phyloP scores from a whole-genome alignment of 2,113 vertebrate genomes.

The Gnathonemus longibarbis region DNA sequence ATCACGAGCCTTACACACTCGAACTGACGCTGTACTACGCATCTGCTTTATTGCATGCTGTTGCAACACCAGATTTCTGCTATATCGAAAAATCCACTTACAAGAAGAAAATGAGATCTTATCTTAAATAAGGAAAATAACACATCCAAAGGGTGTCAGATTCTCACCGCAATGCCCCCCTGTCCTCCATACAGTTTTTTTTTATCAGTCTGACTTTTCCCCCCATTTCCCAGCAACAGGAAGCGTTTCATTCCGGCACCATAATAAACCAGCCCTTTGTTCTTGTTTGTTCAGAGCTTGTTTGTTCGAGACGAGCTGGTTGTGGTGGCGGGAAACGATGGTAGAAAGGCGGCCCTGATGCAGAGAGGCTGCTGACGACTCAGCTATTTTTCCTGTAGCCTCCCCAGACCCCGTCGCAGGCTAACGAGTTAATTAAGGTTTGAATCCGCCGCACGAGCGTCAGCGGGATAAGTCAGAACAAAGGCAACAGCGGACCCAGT shows the following conservation, averaged over 20 bases:
- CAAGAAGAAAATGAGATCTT: background rate
- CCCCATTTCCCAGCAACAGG: background rate
- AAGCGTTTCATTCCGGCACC: background rate
- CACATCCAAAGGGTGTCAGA: background rate
- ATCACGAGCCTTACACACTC: background rate
- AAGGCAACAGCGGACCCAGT: background rate
- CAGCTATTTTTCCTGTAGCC: background rate
- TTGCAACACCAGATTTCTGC: background rate
- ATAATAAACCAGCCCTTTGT: background rate
- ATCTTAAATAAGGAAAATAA: background rate
- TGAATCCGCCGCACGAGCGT: background rate
- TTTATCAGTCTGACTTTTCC: background rate
- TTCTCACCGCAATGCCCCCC: background rate
- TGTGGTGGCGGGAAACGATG: background rate
- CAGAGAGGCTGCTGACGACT: background rate
- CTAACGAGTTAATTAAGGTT: constrained; percentile 14
- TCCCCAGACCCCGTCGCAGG: background rate
- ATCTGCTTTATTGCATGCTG: background rate
- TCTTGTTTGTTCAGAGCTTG: background rate
- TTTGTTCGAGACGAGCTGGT: background rate
- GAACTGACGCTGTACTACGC: background rate
- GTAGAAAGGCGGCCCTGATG: background rate
- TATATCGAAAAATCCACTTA: background rate
- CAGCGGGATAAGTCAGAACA: constrained; percentile 8
- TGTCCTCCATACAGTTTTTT: background rate